Percentiles rank a stretch among this genome's conserved stretches.
Evolutionary conservation across 1,140 invertebrate genomes (phyloP).

Genomic region (Propsilocerus akamusi): DNA sequence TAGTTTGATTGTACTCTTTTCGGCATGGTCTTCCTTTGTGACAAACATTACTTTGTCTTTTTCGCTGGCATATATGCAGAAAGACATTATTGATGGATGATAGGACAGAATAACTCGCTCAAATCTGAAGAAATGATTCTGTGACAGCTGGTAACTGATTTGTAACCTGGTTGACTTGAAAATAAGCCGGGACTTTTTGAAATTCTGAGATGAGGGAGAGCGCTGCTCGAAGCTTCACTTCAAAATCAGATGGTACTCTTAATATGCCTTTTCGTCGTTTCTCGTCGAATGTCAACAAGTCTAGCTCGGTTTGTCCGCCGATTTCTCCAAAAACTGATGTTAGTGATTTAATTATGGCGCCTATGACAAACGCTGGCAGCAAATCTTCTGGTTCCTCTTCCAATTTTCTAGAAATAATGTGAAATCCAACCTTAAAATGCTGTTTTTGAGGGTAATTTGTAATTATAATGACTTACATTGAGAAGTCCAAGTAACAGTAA

Average conservation of each 20-base stretch:
- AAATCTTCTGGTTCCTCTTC: conserved; percentile 20
- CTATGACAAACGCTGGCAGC: conserved; percentile 30
- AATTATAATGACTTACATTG: conserved; percentile 21
- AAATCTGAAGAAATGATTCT: not conserved
- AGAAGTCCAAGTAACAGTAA: conserved; percentile 23
- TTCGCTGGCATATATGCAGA: conserved; percentile 27
- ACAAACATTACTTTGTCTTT: conserved; percentile 77
- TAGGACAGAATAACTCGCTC: not conserved
- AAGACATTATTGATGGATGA: conserved; percentile 25
- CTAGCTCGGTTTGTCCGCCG: conserved; percentile 29
- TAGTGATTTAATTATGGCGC: conserved; percentile 32
- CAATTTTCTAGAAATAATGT: conserved; percentile 28
- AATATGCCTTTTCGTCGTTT: conserved; percentile 28
- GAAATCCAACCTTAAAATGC: conserved; percentile 7
- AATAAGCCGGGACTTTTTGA: conserved; percentile 30
- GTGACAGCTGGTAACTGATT: conserved; percentile 22
- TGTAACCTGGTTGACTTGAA: conserved; percentile 32
- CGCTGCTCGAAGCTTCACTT: conserved; percentile 32
- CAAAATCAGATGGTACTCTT: conserved; percentile 31
- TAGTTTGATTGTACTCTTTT: conserved; percentile 49
- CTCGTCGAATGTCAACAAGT: conserved; percentile 35
- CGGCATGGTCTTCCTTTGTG: conserved; percentile 55
- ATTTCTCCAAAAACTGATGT: conserved; percentile 35
- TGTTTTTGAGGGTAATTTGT: not conserved
- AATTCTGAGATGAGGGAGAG: conserved; percentile 32